Percentiles rank a stretch among this genome's conserved stretches.
These are phyloP conservation scores for Cephonodes hylas DNA, from an alignment of 2,888 invertebrate species.

Conservation along the genomic window DNA sequence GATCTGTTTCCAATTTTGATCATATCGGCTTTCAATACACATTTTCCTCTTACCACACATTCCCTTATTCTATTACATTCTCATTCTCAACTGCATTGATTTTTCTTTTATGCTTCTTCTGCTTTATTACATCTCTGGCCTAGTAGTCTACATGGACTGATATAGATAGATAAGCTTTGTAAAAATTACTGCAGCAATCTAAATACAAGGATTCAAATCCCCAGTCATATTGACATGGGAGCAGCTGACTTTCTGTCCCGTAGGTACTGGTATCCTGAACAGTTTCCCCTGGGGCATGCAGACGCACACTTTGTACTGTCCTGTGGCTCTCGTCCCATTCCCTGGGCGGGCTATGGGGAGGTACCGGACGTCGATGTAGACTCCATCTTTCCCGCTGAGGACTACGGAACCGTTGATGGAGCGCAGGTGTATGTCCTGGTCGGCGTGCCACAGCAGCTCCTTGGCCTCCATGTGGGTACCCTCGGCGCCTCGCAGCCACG, in stretches of 20 bases:
- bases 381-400: constrained; percentile 85
- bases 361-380: constrained; percentile 85
- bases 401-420: constrained; percentile 88
- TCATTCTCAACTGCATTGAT: no score
- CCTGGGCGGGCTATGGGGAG: constrained; percentile 83
- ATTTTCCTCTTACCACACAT: no score
- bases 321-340: constrained; percentile 51
- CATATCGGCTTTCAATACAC: no score
- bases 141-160: no score
- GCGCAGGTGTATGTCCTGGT: constrained; percentile 88
- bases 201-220: constrained; percentile 84
- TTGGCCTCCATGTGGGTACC: constrained; percentile 88
- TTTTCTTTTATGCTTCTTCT: no score
- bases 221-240: constrained; percentile 82
- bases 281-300: constrained; percentile 94
- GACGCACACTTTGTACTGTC: constrained; percentile 93
- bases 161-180: no score
- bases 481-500: constrained; percentile 89
- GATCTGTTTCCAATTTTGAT: no score
- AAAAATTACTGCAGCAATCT: no score
- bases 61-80: no score
- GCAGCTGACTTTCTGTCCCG: constrained; percentile 81
- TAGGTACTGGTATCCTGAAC: constrained; percentile 87
- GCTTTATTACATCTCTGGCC: no score
- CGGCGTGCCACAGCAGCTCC: constrained; percentile 87